These are phyloP conservation scores for Cosmia trapezina DNA, from an alignment of 2,888 invertebrate species.

Conservation along the genomic window DNA sequence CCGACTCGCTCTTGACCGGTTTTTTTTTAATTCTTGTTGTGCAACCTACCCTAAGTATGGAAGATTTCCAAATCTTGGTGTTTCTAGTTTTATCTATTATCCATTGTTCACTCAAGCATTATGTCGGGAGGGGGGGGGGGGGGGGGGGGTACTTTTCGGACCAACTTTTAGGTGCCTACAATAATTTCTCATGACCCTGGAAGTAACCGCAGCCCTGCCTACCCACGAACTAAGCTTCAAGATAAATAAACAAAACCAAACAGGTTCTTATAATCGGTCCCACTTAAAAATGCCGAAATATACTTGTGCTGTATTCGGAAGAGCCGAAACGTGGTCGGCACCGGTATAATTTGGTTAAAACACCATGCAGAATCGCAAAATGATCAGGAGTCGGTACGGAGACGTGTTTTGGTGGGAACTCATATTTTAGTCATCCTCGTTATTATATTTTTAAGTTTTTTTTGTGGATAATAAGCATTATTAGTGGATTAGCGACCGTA, in stretches of 20 bases:
- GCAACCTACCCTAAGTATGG: no score
- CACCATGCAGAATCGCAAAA: conserved; percentile 64
- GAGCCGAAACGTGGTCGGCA: conserved; percentile 48
- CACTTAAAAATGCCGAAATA: conserved; percentile 52
- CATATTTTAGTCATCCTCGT: conserved; percentile 47
- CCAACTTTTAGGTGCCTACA: not conserved
- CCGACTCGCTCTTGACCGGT: no score
- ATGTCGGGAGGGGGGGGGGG: no score
- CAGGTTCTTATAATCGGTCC: conserved; percentile 47
- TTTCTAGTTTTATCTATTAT: not conserved
- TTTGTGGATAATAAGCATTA: conserved; percentile 16
- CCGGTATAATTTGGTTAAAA: conserved; percentile 61
- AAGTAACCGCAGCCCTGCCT: not conserved
- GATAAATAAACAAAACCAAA: conserved; percentile 52
- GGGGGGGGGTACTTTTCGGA: no score
- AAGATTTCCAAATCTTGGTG: not conserved
- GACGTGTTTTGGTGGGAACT: conserved; percentile 54
- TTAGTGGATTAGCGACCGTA: conserved; percentile 29
- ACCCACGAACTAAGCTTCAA: conserved; percentile 14
- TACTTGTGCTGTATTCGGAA: conserved; percentile 51
- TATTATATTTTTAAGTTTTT: conserved; percentile 29
- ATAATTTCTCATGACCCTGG: not conserved
- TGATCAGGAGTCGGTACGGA: conserved; percentile 52
- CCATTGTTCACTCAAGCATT: not conserved
- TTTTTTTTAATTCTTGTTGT: no score